A percentile compares a stretch with the other conserved stretches of the same genome.
These are phyloP conservation scores for Nesospiza acunhae DNA, from an alignment of 2,113 vertebrate genomes.

Conservation along the genomic window DNA sequence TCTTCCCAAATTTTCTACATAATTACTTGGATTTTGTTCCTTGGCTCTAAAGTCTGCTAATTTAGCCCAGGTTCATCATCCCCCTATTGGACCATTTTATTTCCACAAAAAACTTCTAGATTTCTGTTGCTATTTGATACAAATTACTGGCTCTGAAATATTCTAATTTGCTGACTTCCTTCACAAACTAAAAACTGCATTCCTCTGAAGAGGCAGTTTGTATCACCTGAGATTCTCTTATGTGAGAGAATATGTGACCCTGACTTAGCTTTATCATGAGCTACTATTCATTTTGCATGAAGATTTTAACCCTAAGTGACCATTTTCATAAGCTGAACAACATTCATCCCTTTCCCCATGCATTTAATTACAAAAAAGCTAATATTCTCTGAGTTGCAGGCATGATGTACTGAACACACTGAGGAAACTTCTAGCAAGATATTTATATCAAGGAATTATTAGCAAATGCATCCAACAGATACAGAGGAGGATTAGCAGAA, in stretches of 20 bases:
- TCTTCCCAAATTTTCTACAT: background rate
- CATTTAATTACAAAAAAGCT: background rate
- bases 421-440: background rate
- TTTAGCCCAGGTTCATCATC: background rate
- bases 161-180: background rate
- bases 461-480: background rate
- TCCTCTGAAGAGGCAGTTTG: background rate
- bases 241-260: background rate
- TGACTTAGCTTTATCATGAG: background rate
- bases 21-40: slow-evolving; percentile 21
- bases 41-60: background rate
- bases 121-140: background rate
- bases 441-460: background rate
- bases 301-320: background rate
- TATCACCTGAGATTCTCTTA: background rate
- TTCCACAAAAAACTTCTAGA: slow-evolving; percentile 19
- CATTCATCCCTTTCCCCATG: background rate
- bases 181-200: background rate
- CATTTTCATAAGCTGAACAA: background rate
- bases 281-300: background rate
- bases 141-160: background rate
- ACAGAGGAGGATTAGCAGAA: background rate
- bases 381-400: background rate
- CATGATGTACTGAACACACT: background rate
- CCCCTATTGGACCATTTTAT: background rate